A percentile compares a stretch with the other conserved stretches of the same genome.
These are phyloP conservation scores for Elmis aenea DNA, from an alignment of 2,888 invertebrate species.

Conservation along the genomic window DNA sequence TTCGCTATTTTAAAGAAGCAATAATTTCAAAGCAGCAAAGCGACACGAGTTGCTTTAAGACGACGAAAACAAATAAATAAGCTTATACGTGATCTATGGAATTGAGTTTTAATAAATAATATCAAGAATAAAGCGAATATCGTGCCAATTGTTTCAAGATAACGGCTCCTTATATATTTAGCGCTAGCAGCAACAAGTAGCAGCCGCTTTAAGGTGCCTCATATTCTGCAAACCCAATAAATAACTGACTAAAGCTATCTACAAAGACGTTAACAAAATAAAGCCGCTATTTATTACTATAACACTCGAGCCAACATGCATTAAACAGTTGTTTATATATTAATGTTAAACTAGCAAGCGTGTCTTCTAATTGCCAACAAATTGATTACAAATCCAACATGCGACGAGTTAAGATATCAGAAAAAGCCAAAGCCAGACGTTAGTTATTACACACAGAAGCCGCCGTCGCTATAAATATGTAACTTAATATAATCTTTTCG, in stretches of 20 bases:
- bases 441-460: slow-evolving; percentile 6
- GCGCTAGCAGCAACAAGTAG: background rate
- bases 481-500: no score
- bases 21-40: no score
- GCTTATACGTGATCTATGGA: no score
- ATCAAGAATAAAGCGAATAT: no score
- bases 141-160: no score
- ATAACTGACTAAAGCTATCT: slow-evolving; percentile 19
- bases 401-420: slow-evolving; percentile 18
- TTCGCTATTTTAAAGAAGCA: no score
- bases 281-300: slow-evolving; percentile 21
- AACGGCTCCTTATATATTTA: no score
- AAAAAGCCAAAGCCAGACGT: slow-evolving; percentile 12
- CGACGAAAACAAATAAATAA: no score
- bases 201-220: background rate
- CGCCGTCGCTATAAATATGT: no score
- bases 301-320: slow-evolving; percentile 14
- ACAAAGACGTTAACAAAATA: slow-evolving; percentile 21
- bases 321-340: slow-evolving; percentile 15
- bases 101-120: no score
- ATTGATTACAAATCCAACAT: slow-evolving; percentile 23
- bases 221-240: slow-evolving; percentile 11
- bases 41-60: no score
- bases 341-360: slow-evolving; percentile 10
- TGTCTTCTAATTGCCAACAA: slow-evolving; percentile 24